Percentiles rank a stretch among this genome's conserved stretches.
These are phyloP conservation scores for Gortyna flavago DNA, from an alignment of 2,888 invertebrate species.

Conservation along the genomic window DNA sequence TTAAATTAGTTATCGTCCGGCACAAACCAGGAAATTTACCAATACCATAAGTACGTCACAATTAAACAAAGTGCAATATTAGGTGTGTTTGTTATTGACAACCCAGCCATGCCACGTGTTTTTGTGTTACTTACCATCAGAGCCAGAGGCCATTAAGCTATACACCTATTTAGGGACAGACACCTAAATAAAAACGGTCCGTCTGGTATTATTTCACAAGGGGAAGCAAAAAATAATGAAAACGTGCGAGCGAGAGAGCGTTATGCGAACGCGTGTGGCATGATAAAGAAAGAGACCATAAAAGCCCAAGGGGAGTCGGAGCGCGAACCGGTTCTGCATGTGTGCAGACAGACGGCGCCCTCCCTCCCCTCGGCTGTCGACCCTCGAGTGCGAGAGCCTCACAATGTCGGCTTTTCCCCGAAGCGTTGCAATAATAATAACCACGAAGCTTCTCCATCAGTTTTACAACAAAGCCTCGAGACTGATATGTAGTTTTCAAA, in stretches of 20 bases:
- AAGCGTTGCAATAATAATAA: conserved; percentile 87
- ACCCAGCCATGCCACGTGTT: conserved; percentile 73
- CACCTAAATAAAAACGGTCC: conserved; percentile 85
- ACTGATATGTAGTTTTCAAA: conserved; percentile 28
- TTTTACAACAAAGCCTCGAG: conserved; percentile 44
- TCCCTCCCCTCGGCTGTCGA: conserved; percentile 87
- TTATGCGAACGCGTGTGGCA: conserved; percentile 85
- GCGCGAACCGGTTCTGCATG: conserved; percentile 89
- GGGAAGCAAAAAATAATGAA: conserved; percentile 89
- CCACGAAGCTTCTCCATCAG: conserved; percentile 64
- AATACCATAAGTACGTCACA: conserved; percentile 29
- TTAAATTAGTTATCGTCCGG: conserved; percentile 20
- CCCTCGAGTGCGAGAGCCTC: conserved; percentile 85
- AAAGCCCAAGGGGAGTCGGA: conserved; percentile 86
- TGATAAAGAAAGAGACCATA: conserved; percentile 81
- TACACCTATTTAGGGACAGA: conserved; percentile 80
- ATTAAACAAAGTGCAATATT: conserved; percentile 39
- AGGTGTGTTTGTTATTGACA: conserved; percentile 68
- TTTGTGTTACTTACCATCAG: conserved; percentile 78
- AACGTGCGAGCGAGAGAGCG: conserved; percentile 85
- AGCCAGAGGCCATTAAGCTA: conserved; percentile 69
- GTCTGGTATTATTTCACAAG: conserved; percentile 87
- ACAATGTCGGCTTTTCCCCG: conserved; percentile 85
- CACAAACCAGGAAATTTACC: not conserved
- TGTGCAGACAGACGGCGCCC: conserved; percentile 87